These are phyloP conservation scores for Armadillidium nasatum DNA, from an alignment of 1,140 invertebrate genomes.

Conservation along the genomic window DNA sequence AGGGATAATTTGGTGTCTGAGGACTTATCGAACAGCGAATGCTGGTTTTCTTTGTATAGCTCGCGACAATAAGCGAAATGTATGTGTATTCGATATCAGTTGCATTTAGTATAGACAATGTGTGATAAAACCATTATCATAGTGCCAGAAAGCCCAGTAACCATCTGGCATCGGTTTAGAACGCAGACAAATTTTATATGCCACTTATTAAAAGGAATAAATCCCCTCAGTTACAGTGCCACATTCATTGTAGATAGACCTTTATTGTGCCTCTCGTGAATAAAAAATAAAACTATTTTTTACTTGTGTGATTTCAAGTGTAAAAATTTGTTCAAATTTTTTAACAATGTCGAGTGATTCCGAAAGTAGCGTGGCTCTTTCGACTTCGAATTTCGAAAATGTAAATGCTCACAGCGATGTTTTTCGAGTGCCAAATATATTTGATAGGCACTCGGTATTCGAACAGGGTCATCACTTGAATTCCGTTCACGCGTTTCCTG, in stretches of 20 bases:
- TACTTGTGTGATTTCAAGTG: no score
- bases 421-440: slow-evolving; percentile 1
- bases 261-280: not conserved
- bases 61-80: slow-evolving; percentile 45
- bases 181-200: not conserved
- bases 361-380: not conserved
- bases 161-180: not conserved
- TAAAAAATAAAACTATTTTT: not conserved
- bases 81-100: slow-evolving; percentile 41
- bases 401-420: not conserved
- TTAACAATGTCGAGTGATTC: slow-evolving; percentile 1
- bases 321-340: no score
- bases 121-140: slow-evolving; percentile 46
- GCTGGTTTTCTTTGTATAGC: slow-evolving; percentile 25
- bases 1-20: no score
- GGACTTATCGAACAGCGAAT: no score
- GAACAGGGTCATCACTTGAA: not conserved
- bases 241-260: slow-evolving; percentile 1
- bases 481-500: not conserved
- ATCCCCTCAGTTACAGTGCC: not conserved
- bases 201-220: not conserved
- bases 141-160: slow-evolving; percentile 8
- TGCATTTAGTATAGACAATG: slow-evolving; percentile 42
- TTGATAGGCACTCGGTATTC: not conserved
- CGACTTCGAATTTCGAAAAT: not conserved